phyloP scores from a whole-genome alignment of 2,888 invertebrate genomes.

The Coelinius sp. region DNA sequence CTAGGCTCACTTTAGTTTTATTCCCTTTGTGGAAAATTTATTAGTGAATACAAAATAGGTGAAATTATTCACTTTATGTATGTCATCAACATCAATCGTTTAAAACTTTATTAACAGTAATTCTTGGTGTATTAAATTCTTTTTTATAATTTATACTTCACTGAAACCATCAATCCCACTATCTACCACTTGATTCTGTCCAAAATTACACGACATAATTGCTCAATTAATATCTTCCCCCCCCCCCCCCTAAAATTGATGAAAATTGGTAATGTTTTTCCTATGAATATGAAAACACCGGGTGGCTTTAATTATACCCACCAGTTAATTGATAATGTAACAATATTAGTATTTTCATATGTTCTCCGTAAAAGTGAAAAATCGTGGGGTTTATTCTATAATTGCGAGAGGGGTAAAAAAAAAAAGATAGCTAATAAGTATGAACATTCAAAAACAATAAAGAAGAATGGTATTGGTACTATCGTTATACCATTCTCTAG shows the following conservation, averaged over 20 bases:
- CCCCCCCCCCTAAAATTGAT: neutral
- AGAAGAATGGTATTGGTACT: constrained; percentile 13
- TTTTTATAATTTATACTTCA: neutral
- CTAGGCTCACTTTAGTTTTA: too few relatives aligned
- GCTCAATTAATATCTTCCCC: neutral
- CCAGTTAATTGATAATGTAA: constrained; percentile 8
- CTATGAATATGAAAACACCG: neutral
- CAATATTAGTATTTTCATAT: neutral
- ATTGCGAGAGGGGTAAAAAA: neutral
- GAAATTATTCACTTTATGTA: too few relatives aligned
- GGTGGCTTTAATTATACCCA: neutral
- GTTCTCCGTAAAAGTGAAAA: neutral
- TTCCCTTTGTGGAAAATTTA: too few relatives aligned
- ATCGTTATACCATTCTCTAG: constrained; percentile 11
- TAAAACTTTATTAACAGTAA: too few relatives aligned
- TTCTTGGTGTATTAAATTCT: too few relatives aligned
- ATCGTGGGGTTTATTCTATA: neutral
- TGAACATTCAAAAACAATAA: neutral
- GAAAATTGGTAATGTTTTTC: neutral
- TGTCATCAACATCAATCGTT: too few relatives aligned
- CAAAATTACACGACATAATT: neutral
- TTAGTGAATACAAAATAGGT: too few relatives aligned
- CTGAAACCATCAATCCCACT: neutral
- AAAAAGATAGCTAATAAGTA: neutral
- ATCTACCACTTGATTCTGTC: neutral